A percentile compares a stretch with the other conserved stretches of the same genome.
phyloP scores from a whole-genome alignment of 2,888 invertebrate genomes.

The Napeogenes inachia region DNA sequence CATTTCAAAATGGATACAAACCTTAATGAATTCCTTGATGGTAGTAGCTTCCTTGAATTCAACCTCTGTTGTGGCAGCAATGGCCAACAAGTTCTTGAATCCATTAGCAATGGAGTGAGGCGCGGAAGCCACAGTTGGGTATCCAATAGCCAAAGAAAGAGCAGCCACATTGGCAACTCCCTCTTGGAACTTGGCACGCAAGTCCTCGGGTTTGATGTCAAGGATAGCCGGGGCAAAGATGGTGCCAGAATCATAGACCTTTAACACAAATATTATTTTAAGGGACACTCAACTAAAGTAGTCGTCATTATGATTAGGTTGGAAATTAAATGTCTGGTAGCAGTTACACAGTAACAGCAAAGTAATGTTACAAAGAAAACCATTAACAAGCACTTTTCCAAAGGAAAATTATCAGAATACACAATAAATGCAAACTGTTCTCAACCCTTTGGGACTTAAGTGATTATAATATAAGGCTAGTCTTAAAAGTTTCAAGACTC shows the following conservation, averaged over 20 bases:
- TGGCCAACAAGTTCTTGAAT: conserved; percentile 97
- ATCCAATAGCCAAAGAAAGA: conserved; percentile 94
- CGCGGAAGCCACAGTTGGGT: conserved; percentile 97
- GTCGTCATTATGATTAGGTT: not conserved
- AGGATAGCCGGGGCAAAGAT: conserved; percentile 97
- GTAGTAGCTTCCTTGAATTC: conserved; percentile 96
- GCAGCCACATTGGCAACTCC: conserved; percentile 97
- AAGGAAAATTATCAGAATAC: conserved; percentile 71
- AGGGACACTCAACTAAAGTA: not conserved
- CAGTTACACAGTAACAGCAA: conserved; percentile 27
- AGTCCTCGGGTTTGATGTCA: conserved; percentile 98
- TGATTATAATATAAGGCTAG: not conserved
- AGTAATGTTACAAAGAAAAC: conserved; percentile 30
- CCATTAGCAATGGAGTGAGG: conserved; percentile 99
- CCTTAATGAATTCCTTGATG: conserved; percentile 94
- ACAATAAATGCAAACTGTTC: conserved; percentile 57
- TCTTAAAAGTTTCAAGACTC: too few species aligned
- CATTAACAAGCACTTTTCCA: conserved; percentile 54
- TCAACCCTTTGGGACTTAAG: conserved; percentile 67
- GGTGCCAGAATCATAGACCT: conserved; percentile 98
- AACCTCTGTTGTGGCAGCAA: conserved; percentile 97
- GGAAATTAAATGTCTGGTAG: conserved; percentile 33
- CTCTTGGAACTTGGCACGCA: conserved; percentile 91
- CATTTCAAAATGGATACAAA: conserved; percentile 40
- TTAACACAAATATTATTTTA: conserved; percentile 18